Conservation (phyloP, 2,113 vertebrate species). For the Propithecus coquereli region DNA sequence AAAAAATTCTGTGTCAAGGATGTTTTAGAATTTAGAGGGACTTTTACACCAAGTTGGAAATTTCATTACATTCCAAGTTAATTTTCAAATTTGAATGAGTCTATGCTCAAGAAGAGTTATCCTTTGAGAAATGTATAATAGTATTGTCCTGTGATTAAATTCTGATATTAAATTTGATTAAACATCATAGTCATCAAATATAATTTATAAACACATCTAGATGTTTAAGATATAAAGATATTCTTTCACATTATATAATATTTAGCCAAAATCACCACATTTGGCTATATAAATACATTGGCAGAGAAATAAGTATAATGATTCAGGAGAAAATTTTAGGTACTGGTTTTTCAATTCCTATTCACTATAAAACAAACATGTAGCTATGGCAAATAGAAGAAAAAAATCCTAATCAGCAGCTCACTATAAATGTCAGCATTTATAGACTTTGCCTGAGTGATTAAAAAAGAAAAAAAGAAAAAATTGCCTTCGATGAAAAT, state of each 20-base stretch:
- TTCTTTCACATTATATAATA: slow-evolving; percentile 7
- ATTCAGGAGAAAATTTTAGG: slow-evolving; percentile 12
- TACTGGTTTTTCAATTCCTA: neutral
- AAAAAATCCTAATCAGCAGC: neutral
- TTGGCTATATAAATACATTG: neutral
- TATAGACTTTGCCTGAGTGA: slow-evolving; percentile 17
- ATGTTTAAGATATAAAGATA: slow-evolving; percentile 22
- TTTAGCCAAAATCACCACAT: neutral
- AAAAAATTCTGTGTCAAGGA: neutral
- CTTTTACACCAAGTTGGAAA: neutral
- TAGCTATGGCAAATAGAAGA: neutral
- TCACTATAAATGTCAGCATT: slow-evolving; percentile 43
- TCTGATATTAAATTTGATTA: slow-evolving; percentile 6
- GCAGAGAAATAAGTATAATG: slow-evolving; percentile 12
- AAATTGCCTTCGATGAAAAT: neutral
- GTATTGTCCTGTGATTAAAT: neutral
- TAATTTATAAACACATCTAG: slow-evolving; percentile 14
- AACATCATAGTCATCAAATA: neutral
- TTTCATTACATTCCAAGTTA: neutral
- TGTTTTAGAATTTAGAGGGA: neutral
- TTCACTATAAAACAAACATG: neutral
- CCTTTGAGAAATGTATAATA: neutral
- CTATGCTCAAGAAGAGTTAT: slow-evolving; percentile 14
- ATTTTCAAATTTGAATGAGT: slow-evolving; percentile 38
- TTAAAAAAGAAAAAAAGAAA: neutral